Base-by-base conservation (phyloP, 2,113 vertebrate genomes). In the Pampusana beccarii region DNA sequence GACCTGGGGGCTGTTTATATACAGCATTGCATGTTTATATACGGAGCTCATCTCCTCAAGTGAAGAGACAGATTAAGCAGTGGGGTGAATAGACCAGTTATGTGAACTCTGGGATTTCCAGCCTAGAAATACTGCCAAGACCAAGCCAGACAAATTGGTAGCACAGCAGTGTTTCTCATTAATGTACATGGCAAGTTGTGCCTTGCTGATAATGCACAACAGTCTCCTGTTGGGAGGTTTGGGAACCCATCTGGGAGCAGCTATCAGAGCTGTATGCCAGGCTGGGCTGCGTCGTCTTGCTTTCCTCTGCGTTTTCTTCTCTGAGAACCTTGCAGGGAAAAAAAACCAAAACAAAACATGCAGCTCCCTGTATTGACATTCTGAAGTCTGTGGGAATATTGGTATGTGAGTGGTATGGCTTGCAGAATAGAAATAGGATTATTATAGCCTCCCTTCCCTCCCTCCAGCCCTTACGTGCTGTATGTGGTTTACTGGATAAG, bases 71-170 rank as follows among this genome's bases (percentile, higher is more conserved):
- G 94, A 97, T 97, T 95, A 95, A 97, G 82, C 94, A 93, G 94
- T 26, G 3, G 95, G 95, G 96, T 93, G 86, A 97, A 67, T 69
- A 96, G 86, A 96, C 84, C 86, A 92, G 95, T 91, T 95, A 82
- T 91, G 95, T 87, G 95, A 96, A 96, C 95, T 58, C 9, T 93
- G 94, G 94, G 79, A 95, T 93, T 97, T 97, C 91, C 85, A 97
- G 34, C 50, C 71, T 72, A 25, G 79, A 96, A 92, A 95, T 73
- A 58, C 79, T 96, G 97, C 95, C 95, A 97, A 95, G 65, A 85
- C 93, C 86, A 84, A 97, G 81, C 65, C 95, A 96, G 94, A 95
- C 96, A 96, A 97, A 97, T 97, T 95, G 97, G 96, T 96, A 96
- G 95, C 90, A 88, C 95, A 93, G 95, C 94, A 90, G 94, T 95